Conservation (phyloP, 2,888 invertebrate genomes). For the Drosophila paucipuncta region DNA sequence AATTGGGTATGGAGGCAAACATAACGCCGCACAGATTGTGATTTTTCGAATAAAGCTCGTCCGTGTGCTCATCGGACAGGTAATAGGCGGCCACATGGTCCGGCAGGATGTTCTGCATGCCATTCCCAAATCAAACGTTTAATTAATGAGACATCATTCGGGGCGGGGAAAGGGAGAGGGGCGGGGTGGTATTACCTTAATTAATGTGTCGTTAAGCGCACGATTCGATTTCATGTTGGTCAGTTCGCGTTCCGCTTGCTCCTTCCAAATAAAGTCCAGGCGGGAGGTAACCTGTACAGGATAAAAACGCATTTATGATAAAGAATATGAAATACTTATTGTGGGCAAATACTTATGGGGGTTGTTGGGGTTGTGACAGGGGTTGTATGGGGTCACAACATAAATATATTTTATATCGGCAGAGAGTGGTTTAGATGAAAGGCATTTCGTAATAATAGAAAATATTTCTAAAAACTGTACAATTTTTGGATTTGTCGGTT, state of each 20-base stretch:
- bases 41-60: conserved; percentile 85
- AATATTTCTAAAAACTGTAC: too few species aligned
- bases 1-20: conserved; percentile 99
- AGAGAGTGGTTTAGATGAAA: neutral
- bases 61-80: conserved; percentile 91
- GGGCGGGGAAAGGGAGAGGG: neutral
- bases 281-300: conserved; percentile 93
- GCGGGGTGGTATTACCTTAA: conserved; percentile 77
- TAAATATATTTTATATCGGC: neutral
- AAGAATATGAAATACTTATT: neutral
- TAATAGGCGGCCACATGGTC: conserved; percentile 98
- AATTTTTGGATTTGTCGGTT: neutral
- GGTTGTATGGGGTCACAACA: neutral
- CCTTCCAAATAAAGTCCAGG: conserved; percentile 98
- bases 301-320: conserved; percentile 11
- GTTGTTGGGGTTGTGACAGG: neutral
- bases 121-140: conserved; percentile 44
- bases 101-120: conserved; percentile 94
- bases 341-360: neutral
- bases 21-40: conserved; percentile 93
- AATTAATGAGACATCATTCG: conserved; percentile 53
- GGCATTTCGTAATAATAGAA: neutral
- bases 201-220: conserved; percentile 89
- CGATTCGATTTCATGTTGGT: conserved; percentile 97
- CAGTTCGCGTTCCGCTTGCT: conserved; percentile 97